A percentile compares a stretch with the other conserved stretches of the same genome.
These are phyloP conservation scores for Ypsolopha sequella DNA, from an alignment of 2,888 invertebrate genomes.

Conservation along the genomic window DNA sequence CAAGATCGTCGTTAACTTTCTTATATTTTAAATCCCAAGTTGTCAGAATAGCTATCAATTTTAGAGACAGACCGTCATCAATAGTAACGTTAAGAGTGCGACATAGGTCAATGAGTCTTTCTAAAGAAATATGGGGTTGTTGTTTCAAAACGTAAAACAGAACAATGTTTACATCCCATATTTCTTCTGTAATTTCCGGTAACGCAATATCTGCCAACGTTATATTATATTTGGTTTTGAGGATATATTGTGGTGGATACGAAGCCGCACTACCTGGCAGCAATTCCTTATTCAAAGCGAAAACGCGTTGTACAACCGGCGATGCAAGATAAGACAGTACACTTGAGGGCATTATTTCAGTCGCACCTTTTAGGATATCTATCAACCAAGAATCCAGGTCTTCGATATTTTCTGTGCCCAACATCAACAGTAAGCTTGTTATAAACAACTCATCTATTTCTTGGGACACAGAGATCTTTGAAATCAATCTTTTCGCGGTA, in stretches of 20 bases:
- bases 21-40: slow-evolving; percentile 57
- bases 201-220: slow-evolving; percentile 49
- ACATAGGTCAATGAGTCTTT: slow-evolving; percentile 43
- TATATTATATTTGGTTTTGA: slow-evolving; percentile 55
- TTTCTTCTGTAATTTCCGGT: slow-evolving; percentile 56
- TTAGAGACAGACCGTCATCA: slow-evolving; percentile 52
- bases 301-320: slow-evolving; percentile 34
- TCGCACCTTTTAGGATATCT: slow-evolving; percentile 41
- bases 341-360: slow-evolving; percentile 35
- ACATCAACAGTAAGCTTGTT: slow-evolving; percentile 36
- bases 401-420: slow-evolving; percentile 28
- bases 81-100: slow-evolving; percentile 42
- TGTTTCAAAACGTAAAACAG: slow-evolving; percentile 53
- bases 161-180: slow-evolving; percentile 58
- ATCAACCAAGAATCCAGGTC: slow-evolving; percentile 23
- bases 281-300: slow-evolving; percentile 29
- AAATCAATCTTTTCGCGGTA: slow-evolving; percentile 31
- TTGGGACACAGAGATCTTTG: slow-evolving; percentile 38
- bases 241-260: slow-evolving; percentile 47
- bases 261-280: slow-evolving; percentile 27
- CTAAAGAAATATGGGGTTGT: slow-evolving; percentile 36
- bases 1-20: slow-evolving; percentile 35
- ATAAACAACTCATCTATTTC: slow-evolving; percentile 48
- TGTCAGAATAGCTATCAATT: slow-evolving; percentile 45
- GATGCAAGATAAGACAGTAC: slow-evolving; percentile 35